Conservation (phyloP, 2,888 invertebrate species). For the Stictocephala bisonia region DNA sequence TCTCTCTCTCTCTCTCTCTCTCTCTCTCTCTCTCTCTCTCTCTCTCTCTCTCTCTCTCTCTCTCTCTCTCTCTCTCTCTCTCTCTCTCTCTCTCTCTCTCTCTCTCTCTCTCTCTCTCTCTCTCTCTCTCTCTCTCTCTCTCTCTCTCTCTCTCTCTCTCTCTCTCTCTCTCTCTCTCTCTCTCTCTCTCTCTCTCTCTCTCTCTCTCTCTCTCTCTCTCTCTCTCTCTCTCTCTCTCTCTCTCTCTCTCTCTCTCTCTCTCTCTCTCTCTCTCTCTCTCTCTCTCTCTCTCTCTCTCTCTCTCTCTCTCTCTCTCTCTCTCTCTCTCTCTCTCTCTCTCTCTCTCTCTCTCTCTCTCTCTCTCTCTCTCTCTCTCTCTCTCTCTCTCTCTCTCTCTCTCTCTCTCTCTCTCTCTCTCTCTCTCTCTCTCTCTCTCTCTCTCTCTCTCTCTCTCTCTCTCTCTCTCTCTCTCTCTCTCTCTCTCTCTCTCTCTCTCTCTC, state of each 20-base stretch:
- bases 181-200: background rate
- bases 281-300: conserved; percentile 18
- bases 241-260: conserved; percentile 19
- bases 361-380: too few species aligned
- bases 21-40: conserved; percentile 17
- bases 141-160: conserved; percentile 1
- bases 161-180: conserved; percentile 13
- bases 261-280: conserved; percentile 2
- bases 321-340: too few species aligned
- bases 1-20: conserved; percentile 2
- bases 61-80: background rate
- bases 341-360: too few species aligned
- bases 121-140: background rate
- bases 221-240: background rate
- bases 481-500: too few species aligned
- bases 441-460: too few species aligned
- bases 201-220: conserved; percentile 29
- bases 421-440: too few species aligned
- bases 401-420: too few species aligned
- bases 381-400: too few species aligned
- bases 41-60: conserved; percentile 19
- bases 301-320: too few species aligned
- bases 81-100: background rate
- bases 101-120: conserved; percentile 7
- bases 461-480: too few species aligned